These are phyloP conservation scores for Drosophila suzukii DNA, from an alignment of 1,140 invertebrate species.

Conservation along the genomic window DNA sequence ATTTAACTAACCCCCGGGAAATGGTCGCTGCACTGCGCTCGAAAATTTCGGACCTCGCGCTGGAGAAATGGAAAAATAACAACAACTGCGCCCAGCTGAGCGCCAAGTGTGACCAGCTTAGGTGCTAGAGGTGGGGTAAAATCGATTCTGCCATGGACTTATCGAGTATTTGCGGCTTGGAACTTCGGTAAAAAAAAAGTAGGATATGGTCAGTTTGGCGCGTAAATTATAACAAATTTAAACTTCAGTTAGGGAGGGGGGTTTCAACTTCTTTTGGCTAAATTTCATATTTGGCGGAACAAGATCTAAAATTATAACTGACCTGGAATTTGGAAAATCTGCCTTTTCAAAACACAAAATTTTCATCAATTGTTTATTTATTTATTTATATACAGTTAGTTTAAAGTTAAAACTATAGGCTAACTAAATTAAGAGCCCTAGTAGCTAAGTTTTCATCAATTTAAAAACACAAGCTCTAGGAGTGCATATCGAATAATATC, in stretches of 20 bases:
- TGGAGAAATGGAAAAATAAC: conserved; percentile 32
- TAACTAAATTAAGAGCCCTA: no score
- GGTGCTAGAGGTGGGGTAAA: background rate
- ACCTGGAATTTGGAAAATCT: background rate
- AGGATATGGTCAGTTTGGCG: background rate
- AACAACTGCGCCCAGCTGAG: conserved; percentile 26
- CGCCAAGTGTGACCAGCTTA: background rate
- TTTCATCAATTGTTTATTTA: no score
- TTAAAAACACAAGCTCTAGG: no score
- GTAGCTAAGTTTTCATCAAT: no score
- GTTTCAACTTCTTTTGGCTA: no score
- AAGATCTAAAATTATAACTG: background rate
- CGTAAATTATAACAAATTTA: background rate
- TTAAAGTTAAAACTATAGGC: no score
- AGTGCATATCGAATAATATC: no score
- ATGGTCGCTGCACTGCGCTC: conserved; percentile 10
- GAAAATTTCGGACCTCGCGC: conserved; percentile 14
- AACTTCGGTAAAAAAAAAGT: background rate
- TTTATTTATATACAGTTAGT: no score
- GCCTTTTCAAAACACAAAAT: background rate
- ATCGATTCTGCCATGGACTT: background rate
- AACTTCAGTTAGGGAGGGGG: no score
- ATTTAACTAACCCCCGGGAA: conserved; percentile 14
- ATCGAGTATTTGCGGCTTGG: background rate
- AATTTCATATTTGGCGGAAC: no score